phyloP scores from a whole-genome alignment of 2,797 vertebrate genomes.

The Mionectes olivaceus region DNA sequence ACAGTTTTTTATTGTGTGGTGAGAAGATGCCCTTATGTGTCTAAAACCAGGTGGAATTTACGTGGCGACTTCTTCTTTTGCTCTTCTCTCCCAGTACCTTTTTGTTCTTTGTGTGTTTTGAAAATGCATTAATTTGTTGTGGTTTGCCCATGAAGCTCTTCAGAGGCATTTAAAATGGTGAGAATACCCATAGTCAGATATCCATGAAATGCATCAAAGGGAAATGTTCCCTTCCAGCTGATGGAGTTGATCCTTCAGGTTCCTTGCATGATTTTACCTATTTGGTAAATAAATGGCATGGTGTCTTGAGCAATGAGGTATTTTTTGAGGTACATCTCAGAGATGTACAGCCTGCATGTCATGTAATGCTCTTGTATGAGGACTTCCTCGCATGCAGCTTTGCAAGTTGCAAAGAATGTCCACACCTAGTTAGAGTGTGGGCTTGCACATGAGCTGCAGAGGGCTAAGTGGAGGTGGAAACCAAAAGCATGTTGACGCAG shows the following conservation, averaged over 20 bases:
- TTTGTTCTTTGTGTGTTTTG: not conserved
- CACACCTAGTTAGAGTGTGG: not conserved
- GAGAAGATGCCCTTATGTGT: not conserved
- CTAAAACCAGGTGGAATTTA: not conserved
- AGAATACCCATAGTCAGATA: not conserved
- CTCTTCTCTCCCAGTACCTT: not conserved
- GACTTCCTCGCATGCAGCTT: not conserved
- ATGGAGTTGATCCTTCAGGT: not conserved
- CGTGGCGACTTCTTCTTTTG: not conserved
- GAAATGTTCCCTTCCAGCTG: fast-evolving
- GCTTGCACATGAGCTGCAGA: not conserved
- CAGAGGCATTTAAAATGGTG: not conserved
- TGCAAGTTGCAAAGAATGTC: not conserved
- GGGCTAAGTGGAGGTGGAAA: not conserved
- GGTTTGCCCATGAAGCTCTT: not conserved
- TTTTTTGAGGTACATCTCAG: not conserved
- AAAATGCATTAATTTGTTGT: not conserved
- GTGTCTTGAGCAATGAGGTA: not conserved
- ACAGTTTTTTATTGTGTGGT: not conserved
- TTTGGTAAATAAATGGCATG: not conserved
- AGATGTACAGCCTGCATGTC: fast-evolving
- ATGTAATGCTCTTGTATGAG: fast-evolving
- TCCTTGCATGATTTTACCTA: not conserved
- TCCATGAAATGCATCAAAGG: not conserved
- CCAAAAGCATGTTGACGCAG: not conserved